Base-by-base conservation (phyloP, 2,113 vertebrate genomes). In the Oxygymnocypris stewartii region DNA sequence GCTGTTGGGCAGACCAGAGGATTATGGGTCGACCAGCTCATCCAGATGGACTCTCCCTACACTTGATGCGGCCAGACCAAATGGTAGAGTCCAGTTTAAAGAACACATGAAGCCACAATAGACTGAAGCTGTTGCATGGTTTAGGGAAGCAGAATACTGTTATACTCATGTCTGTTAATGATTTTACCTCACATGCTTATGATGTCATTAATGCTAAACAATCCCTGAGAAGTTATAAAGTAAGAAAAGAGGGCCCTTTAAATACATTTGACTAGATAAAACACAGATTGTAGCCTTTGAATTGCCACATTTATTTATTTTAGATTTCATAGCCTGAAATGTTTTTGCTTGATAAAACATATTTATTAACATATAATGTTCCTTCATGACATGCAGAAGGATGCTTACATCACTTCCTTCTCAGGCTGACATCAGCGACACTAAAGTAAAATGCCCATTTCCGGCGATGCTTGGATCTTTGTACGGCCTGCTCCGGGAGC, bases 11-110 rank as follows among this genome's bases (percentile, higher is more conserved):
- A 95, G 89, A 92, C 93, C 93, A 18, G 87, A 88, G 94, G 96
- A 98, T 97, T 97, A 98, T 94, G 88, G 93, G 91, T 84, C 92
- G 94, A 94, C 90, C 83, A 7, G 91, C 95, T 97, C 95, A 96
- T 93, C 93, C 92, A 81, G 0, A 86, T 89, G 91, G 88, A 86
- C 92, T 86, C 69, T 49, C 82, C 86, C 87, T 87, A 91, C 84
- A 88, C 90, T 92, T 89, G 85, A 59, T 89, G 79, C 51, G 71
- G 76, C 84, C 87, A 8, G 1, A 81, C 78, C 85, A 75, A 83
- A 57, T 92, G 93, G 94, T 92, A 94, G 91, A 90, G 90, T 92
- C 95, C 77, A 88, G 88, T 88, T 89, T 89, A 90, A 88, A 89
- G 47, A 87, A 90, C 90, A 90, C 89, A 85, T 11, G n/a, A 42